Evolutionary conservation across 53 echinoderm and acorn worm genomes (phyloP).

Genomic region (Echinarachnius parma): DNA sequence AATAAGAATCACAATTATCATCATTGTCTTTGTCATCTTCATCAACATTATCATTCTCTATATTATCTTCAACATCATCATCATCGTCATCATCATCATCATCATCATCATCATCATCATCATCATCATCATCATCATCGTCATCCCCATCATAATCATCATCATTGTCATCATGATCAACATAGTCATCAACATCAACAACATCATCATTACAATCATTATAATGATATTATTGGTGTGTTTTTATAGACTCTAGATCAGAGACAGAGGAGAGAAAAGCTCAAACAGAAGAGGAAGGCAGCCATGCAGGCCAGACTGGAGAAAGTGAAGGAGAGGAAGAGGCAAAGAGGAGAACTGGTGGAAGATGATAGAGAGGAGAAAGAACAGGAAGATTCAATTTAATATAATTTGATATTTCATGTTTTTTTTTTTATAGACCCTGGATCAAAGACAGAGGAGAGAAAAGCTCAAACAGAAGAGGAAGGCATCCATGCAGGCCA

Average conservation of each 20-base stretch:
- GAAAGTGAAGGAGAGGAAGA: constrained; percentile 89
- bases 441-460: constrained; percentile 72
- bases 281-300: constrained; percentile 90
- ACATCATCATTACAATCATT: too few species aligned
- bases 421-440: constrained; percentile 48
- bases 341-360: constrained; percentile 42
- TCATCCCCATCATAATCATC: too few species aligned
- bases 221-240: too few species aligned
- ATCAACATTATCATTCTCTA: too few species aligned
- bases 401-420: too few species aligned
- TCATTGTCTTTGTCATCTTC: too few species aligned
- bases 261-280: constrained; percentile 71
- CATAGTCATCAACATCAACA: too few species aligned
- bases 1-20: too few species aligned
- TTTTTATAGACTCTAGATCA: constrained; percentile 68
- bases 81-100: constrained; percentile 25
- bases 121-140: constrained; percentile 17
- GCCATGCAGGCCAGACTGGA: constrained; percentile 80
- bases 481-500: constrained; percentile 80
- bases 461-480: constrained; percentile 87
- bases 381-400: constrained; percentile 34
- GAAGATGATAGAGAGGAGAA: constrained; percentile 29
- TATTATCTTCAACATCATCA: constrained; percentile 8
- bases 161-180: too few species aligned
- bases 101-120: constrained; percentile 30